Evolutionary conservation across 2,113 vertebrate species (phyloP), one percentile per base, ranked within the genome.

Genomic region (Chamaetylas fuelleborni): DNA sequence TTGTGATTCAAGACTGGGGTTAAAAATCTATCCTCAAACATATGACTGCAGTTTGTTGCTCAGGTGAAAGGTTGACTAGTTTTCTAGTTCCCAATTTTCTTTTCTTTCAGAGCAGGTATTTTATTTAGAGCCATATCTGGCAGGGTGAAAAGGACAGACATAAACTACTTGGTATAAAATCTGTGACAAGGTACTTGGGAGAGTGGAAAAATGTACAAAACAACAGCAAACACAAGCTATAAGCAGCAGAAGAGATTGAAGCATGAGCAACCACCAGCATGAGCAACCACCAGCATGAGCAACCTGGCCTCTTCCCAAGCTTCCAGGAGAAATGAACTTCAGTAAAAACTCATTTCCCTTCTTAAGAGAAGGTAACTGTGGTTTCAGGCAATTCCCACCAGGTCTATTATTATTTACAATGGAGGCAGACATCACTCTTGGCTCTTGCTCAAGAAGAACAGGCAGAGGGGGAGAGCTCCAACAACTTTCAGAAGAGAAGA

Each of bases 41-140:
- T 57, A 56, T 8, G 34, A 90, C 47, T 6, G 8, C 3, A 3
- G 42, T 84, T 91, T 81, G 64, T 54, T 66, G 33, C 57, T 92
- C 48, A 67, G 34, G n/a, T 86, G 67, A 93, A 95, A 86, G 24
- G 78, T 50, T 58, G 51, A 67, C 64, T 92, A 50, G 47, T 90
- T 95, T 95, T 73, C 71, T 50, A 38, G 42, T 40, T 93, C 22
- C 11, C 47, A 73, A 70, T 92, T 85, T 82, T 80, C 15, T 57
- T 88, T 86, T 61, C 34, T 85, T 93, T 86, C 67, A 70, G 66
- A 96, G 33, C 51, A 94, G 64, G 15, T 76, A 71, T 88, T 86
- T 94, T 76, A 58, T 73, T 93, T 69, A 67, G 45, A 92, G 56
- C 33, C 53, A 43, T 90, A 86, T 53, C 31, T 74, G 47, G 17